Evolutionary conservation across 2,797 vertebrate genomes (phyloP), one percentile per base, ranked within the genome.

Genomic region (Acanthurus lineatus): DNA sequence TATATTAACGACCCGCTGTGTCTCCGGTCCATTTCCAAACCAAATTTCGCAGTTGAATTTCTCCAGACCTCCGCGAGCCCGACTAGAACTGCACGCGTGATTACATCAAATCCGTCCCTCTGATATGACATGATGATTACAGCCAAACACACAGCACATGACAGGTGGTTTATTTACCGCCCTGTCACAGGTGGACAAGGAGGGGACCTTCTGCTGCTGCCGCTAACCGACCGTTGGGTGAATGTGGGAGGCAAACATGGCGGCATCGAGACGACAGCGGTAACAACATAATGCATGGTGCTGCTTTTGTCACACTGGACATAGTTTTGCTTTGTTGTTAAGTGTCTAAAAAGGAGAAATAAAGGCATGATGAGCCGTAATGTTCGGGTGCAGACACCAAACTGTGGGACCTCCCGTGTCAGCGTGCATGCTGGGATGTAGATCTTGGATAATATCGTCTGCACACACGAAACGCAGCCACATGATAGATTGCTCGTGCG

Each of bases 1-100:
- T 38, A 22, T 19, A 64, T 38, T 38, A 76, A 68, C 15, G 12
- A 47, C 14, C 59, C 3, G 15, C 52, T 17, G n/a, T 42, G 35
- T 56, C 63, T 77, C 65, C 8, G 25, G 53, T 12, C 35, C 42
- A 0, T 79, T 85, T 70, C 56, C 70, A 25, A 25, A 74, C 69
- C 57, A 40, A 58, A 77, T 52, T 65, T 67, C 69, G 11, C 40
- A n/a, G 15, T 25, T 77, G 70, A 81, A 90, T 84, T 69, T 77
- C 49, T 79, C 74, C 76, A 62, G 85, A 74, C 74, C 40, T 73
- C 76, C 2, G 0, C 15, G 11, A 62, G 58, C 40, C 44, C 17
- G 68, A 72, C 58, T 17, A 73, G 19, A 35, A 12, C 53, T 2
- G 28, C 71, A 80, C 9, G 57, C 47, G 15, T 67, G 60, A 63